Evolutionary conservation across 2,113 vertebrate genomes (phyloP).

Genomic region (Malaclemys terrapin): DNA sequence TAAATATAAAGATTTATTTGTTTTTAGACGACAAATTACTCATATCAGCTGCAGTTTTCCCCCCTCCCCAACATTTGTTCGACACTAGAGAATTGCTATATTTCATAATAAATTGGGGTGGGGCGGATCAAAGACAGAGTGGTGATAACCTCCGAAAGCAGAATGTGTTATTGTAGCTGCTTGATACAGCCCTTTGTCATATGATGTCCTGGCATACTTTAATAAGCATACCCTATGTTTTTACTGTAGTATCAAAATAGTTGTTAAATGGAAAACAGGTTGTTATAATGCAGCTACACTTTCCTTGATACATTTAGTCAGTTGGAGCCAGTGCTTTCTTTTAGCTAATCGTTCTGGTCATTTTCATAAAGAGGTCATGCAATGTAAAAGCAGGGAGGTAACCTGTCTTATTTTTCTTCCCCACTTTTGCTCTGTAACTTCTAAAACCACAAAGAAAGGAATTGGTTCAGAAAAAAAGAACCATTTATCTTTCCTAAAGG

Average conservation of each 20-base stretch:
- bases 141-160: neutral
- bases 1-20: neutral
- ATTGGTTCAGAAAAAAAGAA: neutral
- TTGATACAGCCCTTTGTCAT: neutral
- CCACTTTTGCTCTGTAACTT: neutral
- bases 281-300: neutral
- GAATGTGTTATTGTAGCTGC: neutral
- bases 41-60: neutral
- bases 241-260: neutral
- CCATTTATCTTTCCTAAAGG: neutral
- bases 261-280: conserved; percentile 14
- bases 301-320: neutral
- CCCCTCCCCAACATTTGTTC: neutral
- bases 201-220: neutral
- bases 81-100: neutral
- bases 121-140: neutral
- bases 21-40: neutral
- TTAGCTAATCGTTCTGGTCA: neutral
- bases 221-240: neutral
- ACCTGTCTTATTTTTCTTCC: neutral
- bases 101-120: neutral
- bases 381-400: neutral
- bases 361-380: neutral
- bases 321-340: neutral
- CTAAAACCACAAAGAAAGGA: neutral